These are phyloP conservation scores for Bufo bufo DNA, from an alignment of 2,113 vertebrate genomes.

Conservation along the genomic window DNA sequence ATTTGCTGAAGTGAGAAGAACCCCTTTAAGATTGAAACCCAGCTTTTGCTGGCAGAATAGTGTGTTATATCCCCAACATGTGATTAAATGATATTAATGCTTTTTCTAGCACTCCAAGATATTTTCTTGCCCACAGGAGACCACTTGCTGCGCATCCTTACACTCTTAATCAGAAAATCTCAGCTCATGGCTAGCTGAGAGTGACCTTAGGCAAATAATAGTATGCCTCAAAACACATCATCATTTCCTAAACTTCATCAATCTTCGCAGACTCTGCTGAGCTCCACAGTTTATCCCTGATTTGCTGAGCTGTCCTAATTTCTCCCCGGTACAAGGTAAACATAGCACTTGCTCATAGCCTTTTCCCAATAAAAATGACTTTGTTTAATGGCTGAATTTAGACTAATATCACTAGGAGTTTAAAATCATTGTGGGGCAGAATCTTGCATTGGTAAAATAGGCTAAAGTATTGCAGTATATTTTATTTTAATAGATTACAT, in stretches of 20 bases:
- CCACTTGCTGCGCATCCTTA: constrained; percentile 12
- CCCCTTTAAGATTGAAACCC: too few relatives aligned
- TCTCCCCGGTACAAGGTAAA: constrained; percentile 36
- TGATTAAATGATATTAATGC: background rate
- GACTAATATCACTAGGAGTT: background rate
- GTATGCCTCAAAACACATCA: constrained; percentile 50
- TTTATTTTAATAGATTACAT: background rate
- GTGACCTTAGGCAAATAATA: constrained; percentile 53
- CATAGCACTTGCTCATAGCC: constrained; percentile 21
- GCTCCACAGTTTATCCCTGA: constrained; percentile 38
- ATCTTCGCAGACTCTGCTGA: constrained; percentile 38
- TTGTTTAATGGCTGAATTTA: constrained; percentile 17
- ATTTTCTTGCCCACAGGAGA: constrained; percentile 24
- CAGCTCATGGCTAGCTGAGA: constrained; percentile 26
- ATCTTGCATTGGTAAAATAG: background rate
- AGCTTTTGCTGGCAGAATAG: too few relatives aligned
- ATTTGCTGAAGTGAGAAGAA: too few relatives aligned
- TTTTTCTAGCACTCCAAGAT: background rate
- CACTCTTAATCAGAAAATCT: constrained; percentile 33
- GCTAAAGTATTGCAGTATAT: background rate
- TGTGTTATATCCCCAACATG: background rate
- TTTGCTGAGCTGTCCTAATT: constrained; percentile 50
- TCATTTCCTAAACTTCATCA: constrained; percentile 38
- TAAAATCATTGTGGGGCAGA: background rate
- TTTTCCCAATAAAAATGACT: constrained; percentile 18